phyloP scores from a whole-genome alignment of 2,797 vertebrate species.

The Acanthurus lineatus region DNA sequence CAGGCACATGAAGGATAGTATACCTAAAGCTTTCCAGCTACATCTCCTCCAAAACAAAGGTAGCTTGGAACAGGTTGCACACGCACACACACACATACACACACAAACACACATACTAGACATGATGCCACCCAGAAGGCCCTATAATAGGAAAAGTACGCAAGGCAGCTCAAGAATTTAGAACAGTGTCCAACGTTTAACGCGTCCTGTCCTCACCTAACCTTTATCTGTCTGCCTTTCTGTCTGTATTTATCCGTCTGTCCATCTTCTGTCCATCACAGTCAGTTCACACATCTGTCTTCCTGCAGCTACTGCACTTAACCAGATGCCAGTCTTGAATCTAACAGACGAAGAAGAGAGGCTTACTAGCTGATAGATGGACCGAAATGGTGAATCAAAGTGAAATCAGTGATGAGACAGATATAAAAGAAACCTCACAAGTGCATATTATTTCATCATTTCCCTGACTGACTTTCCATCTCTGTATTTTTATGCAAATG shows the following conservation, averaged over 20 bases:
- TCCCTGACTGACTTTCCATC: background rate
- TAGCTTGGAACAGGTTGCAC: constrained; percentile 7
- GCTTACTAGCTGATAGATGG: constrained; percentile 1
- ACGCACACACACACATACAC: constrained; percentile 20
- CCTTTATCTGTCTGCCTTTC: constrained; percentile 36
- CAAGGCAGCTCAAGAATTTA: constrained; percentile 53
- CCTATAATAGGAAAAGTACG: constrained; percentile 62
- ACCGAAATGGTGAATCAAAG: constrained; percentile 8
- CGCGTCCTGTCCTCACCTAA: constrained; percentile 48
- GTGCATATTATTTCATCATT: constrained; percentile 21
- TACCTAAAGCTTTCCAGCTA: constrained; percentile 46
- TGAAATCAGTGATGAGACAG: constrained; percentile 8
- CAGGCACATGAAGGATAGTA: constrained; percentile 64
- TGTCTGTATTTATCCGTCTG: background rate
- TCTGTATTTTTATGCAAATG: constrained; percentile 41
- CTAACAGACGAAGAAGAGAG: constrained; percentile 4
- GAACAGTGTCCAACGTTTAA: constrained; percentile 33
- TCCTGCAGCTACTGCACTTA: constrained; percentile 1
- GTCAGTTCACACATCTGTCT: constrained; percentile 20
- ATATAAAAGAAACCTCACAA: background rate
- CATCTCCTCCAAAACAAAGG: constrained; percentile 56
- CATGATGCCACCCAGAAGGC: constrained; percentile 50
- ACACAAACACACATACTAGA: constrained; percentile 15
- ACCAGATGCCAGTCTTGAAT: background rate
- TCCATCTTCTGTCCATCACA: constrained; percentile 17